Conservation (phyloP, 1,140 invertebrate species). For the Pararge aegeria region DNA sequence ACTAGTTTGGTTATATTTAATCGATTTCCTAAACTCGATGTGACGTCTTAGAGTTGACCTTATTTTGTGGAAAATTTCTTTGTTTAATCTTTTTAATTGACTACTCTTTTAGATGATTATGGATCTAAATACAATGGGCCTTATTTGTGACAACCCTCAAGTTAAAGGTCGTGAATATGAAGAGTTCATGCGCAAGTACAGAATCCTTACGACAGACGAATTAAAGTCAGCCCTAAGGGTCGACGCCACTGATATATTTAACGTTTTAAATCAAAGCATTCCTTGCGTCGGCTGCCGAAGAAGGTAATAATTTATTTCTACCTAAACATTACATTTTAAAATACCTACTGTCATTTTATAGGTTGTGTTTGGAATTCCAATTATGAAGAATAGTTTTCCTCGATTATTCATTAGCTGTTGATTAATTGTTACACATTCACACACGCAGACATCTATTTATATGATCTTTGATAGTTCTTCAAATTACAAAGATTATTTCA, state of each 20-base stretch:
- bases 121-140: constrained; percentile 90
- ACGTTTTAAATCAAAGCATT: constrained; percentile 91
- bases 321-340: background rate
- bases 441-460: background rate
- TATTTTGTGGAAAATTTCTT: constrained; percentile 65
- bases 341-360: background rate
- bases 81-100: constrained; percentile 47
- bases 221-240: constrained; percentile 90
- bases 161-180: constrained; percentile 90
- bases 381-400: background rate
- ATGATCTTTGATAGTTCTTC: background rate
- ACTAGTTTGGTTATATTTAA: background rate
- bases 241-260: constrained; percentile 89
- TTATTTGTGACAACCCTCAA: constrained; percentile 88
- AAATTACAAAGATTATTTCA: too few species aligned
- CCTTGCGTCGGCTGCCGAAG: constrained; percentile 95
- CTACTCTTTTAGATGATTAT: constrained; percentile 89
- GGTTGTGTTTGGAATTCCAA: background rate
- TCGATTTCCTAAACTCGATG: constrained; percentile 32
- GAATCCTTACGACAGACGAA: constrained; percentile 88
- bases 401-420: background rate
- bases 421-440: too few species aligned
- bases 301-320: constrained; percentile 82
- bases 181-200: constrained; percentile 90
- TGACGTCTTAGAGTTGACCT: constrained; percentile 65